These are phyloP conservation scores for Corapipo altera DNA, from an alignment of 2,113 vertebrate species.

Conservation along the genomic window DNA sequence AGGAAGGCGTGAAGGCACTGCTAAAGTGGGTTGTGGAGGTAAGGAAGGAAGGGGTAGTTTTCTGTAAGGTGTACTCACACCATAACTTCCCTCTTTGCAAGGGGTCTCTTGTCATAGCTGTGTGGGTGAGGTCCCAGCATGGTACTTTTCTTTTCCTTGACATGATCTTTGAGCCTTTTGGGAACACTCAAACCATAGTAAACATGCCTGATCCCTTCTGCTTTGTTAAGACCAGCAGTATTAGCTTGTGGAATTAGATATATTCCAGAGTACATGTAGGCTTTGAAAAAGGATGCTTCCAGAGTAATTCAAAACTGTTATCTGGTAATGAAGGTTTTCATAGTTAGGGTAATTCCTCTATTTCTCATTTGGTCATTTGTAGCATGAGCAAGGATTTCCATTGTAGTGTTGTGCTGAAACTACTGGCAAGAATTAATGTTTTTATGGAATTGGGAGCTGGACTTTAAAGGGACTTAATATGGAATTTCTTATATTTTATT, in stretches of 20 bases:
- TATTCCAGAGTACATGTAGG: neutral
- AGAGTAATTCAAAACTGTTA: neutral
- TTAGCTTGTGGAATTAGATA: neutral
- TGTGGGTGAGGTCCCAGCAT: neutral
- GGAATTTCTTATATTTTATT: neutral
- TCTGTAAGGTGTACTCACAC: neutral
- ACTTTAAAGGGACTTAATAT: neutral
- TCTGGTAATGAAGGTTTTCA: neutral
- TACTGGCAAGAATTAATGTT: neutral
- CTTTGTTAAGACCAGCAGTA: neutral
- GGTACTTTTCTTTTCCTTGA: neutral
- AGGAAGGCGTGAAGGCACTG: constrained; percentile 78
- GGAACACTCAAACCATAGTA: neutral
- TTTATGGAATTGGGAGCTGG: neutral
- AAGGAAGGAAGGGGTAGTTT: neutral
- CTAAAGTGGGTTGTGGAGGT: constrained; percentile 85
- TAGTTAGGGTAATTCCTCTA: neutral
- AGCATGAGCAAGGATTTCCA: neutral
- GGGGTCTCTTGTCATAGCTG: neutral
- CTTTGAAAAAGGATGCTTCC: neutral
- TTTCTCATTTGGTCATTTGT: neutral
- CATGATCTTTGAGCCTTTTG: neutral
- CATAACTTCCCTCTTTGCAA: neutral
- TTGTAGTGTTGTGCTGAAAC: neutral
- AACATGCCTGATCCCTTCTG: neutral